These are phyloP conservation scores for Coregonus ussuriensis DNA, from an alignment of 2,797 vertebrate genomes.

Conservation along the genomic window DNA sequence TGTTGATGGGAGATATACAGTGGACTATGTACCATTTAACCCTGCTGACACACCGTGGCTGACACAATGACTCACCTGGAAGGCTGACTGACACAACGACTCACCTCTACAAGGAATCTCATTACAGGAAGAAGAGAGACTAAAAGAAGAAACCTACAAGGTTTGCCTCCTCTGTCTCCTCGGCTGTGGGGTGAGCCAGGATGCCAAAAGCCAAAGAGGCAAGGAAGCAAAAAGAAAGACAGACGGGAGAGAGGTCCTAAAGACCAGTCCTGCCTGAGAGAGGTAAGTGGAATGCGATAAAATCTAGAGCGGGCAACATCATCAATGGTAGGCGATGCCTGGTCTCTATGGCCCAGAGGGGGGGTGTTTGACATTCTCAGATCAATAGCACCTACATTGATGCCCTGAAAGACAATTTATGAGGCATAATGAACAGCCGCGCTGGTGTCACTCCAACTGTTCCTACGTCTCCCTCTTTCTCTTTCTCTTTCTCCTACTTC, in stretches of 20 bases:
- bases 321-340: constrained; percentile 34
- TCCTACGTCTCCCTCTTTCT: neutral
- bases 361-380: constrained; percentile 70
- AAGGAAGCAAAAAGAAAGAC: neutral
- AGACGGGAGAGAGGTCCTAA: constrained; percentile 13
- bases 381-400: constrained; percentile 69
- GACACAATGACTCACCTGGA: constrained; percentile 55
- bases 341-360: constrained; percentile 43
- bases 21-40: constrained; percentile 70
- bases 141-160: constrained; percentile 3
- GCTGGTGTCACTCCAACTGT: constrained; percentile 39
- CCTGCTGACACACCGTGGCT: constrained; percentile 63
- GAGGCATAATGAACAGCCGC: constrained; percentile 68
- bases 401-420: constrained; percentile 68
- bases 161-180: neutral
- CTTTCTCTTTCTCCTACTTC: too few relatives aligned
- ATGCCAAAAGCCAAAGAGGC: constrained; percentile 27
- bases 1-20: constrained; percentile 67
- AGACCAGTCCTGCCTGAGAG: constrained; percentile 20
- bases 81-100: constrained; percentile 58
- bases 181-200: constrained; percentile 17
- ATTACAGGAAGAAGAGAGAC: constrained; percentile 54
- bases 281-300: constrained; percentile 37
- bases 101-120: constrained; percentile 57
- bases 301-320: constrained; percentile 30